phyloP scores from a whole-genome alignment of 2,113 vertebrate species.

The Cephalopterus ornatus region DNA sequence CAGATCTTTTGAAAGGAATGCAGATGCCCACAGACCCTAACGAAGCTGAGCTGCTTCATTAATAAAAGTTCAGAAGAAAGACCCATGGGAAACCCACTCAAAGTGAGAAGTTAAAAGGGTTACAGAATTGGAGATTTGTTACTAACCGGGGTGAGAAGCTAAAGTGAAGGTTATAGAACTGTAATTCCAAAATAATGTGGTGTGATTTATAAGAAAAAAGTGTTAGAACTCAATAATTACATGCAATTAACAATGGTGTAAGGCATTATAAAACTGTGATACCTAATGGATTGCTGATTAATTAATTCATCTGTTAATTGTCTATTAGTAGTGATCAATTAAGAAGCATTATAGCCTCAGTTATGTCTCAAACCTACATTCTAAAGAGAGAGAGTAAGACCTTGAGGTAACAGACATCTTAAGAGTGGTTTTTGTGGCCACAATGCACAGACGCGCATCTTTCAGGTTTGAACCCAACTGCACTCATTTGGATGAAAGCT shows the following conservation, averaged over 20 bases:
- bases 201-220: background rate
- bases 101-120: background rate
- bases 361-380: background rate
- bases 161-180: background rate
- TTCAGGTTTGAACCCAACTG: background rate
- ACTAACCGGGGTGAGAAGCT: background rate
- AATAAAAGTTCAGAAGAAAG: background rate
- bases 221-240: background rate
- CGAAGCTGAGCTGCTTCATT: background rate
- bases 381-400: background rate
- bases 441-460: background rate
- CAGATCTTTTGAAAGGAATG: background rate
- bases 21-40: background rate
- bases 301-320: background rate
- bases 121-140: background rate
- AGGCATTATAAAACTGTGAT: background rate
- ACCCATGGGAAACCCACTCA: background rate
- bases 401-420: background rate
- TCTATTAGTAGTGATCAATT: background rate
- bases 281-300: background rate
- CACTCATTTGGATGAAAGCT: background rate
- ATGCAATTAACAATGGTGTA: background rate
- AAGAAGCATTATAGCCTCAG: background rate
- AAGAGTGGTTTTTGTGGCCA: background rate
- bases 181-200: background rate